Conservation (phyloP, 2,888 invertebrate species). For the Yponomeuta plumbellus region DNA sequence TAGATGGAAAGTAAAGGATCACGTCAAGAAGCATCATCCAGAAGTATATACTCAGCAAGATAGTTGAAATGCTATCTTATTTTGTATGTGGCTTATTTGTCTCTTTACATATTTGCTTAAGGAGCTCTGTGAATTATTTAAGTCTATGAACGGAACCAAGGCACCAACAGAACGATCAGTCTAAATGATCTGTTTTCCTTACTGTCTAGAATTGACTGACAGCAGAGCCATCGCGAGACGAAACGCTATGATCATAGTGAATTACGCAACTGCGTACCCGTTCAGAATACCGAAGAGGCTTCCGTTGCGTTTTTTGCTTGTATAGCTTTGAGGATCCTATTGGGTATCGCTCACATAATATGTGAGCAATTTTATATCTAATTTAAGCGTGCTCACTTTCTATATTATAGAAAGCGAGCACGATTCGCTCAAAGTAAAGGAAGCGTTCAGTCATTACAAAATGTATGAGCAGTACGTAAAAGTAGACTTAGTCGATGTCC, state of each 20-base stretch:
- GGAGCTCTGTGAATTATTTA: too few species aligned
- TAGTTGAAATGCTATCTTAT: not conserved
- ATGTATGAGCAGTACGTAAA: constrained; percentile 28
- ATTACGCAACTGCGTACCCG: constrained; percentile 53
- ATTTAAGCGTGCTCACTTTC: too few species aligned
- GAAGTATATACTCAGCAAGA: constrained; percentile 13
- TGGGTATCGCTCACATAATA: constrained; percentile 44
- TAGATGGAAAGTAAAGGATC: constrained; percentile 16
- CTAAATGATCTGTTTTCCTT: constrained; percentile 30
- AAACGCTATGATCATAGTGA: constrained; percentile 53
- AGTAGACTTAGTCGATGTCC: constrained; percentile 33
- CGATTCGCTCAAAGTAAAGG: constrained; percentile 15
- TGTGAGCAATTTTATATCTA: too few species aligned
- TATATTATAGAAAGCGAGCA: constrained; percentile 47
- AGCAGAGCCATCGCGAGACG: constrained; percentile 38
- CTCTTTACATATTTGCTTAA: not conserved
- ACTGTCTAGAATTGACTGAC: constrained; percentile 55
- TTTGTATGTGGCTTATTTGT: not conserved
- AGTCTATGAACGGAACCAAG: not conserved
- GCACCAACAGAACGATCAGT: constrained; percentile 23
- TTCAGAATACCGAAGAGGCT: constrained; percentile 50
- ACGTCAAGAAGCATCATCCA: constrained; percentile 25
- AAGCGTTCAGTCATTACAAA: not conserved
- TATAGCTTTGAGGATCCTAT: constrained; percentile 41
- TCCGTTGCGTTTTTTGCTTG: constrained; percentile 56